Percentiles rank a stretch among this genome's conserved stretches.
phyloP scores from a whole-genome alignment of 1,140 invertebrate species.

The Trichoplusia ni region DNA sequence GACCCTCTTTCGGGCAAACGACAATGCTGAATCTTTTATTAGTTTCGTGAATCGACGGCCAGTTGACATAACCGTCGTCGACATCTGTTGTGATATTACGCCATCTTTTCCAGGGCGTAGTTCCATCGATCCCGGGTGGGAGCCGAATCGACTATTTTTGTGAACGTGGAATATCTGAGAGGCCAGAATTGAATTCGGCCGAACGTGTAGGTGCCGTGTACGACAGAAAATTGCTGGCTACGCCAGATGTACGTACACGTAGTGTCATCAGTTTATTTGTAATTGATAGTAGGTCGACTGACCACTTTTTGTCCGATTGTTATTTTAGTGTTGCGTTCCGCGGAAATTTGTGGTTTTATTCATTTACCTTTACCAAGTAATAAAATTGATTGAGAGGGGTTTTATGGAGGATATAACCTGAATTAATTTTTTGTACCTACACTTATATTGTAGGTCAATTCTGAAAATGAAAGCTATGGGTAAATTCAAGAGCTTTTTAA shows the following conservation, averaged over 20 bases:
- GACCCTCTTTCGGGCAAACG: slow-evolving; percentile 71
- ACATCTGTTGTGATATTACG: slow-evolving; percentile 79
- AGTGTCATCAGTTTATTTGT: slow-evolving; percentile 52
- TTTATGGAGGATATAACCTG: no score
- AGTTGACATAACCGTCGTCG: slow-evolving; percentile 77
- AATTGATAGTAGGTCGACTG: slow-evolving; percentile 21
- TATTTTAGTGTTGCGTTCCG: slow-evolving; percentile 19
- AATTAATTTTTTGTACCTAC: no score
- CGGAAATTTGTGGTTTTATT: slow-evolving; percentile 10
- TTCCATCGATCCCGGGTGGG: slow-evolving; percentile 57
- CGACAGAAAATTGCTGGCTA: slow-evolving; percentile 53
- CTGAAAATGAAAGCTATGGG: no score
- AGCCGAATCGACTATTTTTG: slow-evolving; percentile 57
- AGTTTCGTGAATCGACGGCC: slow-evolving; percentile 75
- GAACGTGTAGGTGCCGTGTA: slow-evolving; percentile 46
- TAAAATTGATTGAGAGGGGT: no score
- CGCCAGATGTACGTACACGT: slow-evolving; percentile 49
- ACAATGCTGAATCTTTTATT: slow-evolving; percentile 79
- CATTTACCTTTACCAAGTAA: no score
- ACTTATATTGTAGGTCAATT: no score
- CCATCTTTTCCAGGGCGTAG: slow-evolving; percentile 61
- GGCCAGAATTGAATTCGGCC: slow-evolving; percentile 59
- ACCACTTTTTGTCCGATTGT: slow-evolving; percentile 14
- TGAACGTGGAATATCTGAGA: slow-evolving; percentile 66
- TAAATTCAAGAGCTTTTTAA: no score